Base-by-base conservation (phyloP, 2,797 vertebrate species). In the Capromys pilorides region DNA sequence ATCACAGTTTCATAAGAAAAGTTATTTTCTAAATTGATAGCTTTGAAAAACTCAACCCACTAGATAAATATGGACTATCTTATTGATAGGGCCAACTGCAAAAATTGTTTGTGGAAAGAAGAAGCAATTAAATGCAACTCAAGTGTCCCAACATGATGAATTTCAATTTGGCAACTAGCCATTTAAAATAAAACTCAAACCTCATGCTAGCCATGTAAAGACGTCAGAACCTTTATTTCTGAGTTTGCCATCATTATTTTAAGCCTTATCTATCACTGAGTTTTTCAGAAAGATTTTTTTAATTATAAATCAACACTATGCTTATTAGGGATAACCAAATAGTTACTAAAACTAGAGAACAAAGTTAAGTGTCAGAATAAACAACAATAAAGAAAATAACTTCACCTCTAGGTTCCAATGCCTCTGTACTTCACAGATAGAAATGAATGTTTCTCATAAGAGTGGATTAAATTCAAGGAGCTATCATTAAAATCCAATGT, bases 171-270 rank as follows among this genome's bases (percentile, higher is more conserved):
- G 54, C 81, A 95, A 96, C 78, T 1, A 88, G 39, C 28, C 82
- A 88, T 33, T 81, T 92, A 69, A 94, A 89, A 90, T 94, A 91
- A 86, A 87, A 59, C 24, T 78, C 77, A 73, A 88, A 94, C 86
- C 28, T 39, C 28, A 86, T 78, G 51, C 61, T 88, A 94, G 66
- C 24, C 77, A 81, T 31, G 31, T 91, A 83, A 96, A 95, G 28
- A 31, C 88, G 5, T 75, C 62, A 90, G 51, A 49, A 83, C 6
- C n/a, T 77, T 96, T 86, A 89, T 80, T 95, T 86, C 57, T 94
- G 66, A 95, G 24, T 57, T 77, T 7, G 36, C 21, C 13, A 45
- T 79, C 85, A 73, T 67, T 86, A 80, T 77, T 92, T 88, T 80
- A 95, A 93, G 18, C 45, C 51, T 33, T 73, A 36, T 19, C 11